Conservation (phyloP, 1,140 invertebrate genomes). For the Dreissena rostriformis region DNA sequence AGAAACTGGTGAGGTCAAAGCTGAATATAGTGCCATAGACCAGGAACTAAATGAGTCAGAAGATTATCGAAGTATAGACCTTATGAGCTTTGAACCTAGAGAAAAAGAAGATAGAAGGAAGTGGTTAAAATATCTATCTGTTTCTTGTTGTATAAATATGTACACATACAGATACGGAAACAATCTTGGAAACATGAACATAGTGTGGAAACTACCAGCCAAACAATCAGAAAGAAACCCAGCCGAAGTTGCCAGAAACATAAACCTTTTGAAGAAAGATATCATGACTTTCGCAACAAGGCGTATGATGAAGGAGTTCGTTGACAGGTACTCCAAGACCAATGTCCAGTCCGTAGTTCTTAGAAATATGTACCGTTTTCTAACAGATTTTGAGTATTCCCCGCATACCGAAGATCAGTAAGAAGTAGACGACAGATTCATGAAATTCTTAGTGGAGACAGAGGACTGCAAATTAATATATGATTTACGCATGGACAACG, state of each 20-base stretch:
- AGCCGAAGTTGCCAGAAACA: neutral
- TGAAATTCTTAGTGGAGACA: neutral
- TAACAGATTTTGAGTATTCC: neutral
- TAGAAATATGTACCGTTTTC: neutral
- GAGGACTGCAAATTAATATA: constrained; percentile 16
- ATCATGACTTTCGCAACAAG: constrained; percentile 2
- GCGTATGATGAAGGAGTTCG: constrained; percentile 23
- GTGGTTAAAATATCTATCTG: neutral
- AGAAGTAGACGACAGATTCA: constrained; percentile 8
- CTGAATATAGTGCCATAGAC: neutral
- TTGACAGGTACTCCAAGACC: constrained; percentile 7
- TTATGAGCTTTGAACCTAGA: neutral
- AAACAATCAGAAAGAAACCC: neutral
- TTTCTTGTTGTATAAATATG: neutral
- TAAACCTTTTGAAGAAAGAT: neutral
- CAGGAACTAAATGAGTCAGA: neutral
- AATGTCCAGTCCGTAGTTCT: neutral
- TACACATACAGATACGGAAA: neutral
- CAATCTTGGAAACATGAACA: neutral
- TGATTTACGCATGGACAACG: constrained; percentile 27
- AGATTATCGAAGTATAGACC: neutral
- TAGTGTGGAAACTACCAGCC: neutral
- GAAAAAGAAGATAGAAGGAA: neutral
- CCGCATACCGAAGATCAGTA: neutral
- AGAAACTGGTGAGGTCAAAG: neutral